Evolutionary conservation across 2,888 invertebrate genomes (phyloP), one percentile per base, ranked within the genome.

Genomic region (Drosophila mimetica): DNA sequence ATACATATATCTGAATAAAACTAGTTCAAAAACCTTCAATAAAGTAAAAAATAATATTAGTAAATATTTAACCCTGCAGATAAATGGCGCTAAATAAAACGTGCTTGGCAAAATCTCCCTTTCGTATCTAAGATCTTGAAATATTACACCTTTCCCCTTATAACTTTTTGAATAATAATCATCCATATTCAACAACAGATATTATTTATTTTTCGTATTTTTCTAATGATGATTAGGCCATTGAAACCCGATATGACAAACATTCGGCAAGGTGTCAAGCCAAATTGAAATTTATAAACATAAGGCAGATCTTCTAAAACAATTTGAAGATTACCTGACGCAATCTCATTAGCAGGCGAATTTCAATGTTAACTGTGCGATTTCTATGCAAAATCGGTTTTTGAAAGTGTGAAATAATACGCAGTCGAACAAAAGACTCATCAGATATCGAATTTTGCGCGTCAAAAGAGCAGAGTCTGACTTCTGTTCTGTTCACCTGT

Each of bases 321-420:
- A 50, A 51, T 61, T 60, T 64, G 16, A n/a, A 25, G 61, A 42
- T 63, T 34, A 48, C 34, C 48, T 8, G 14, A 16, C 8, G 42
- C 32, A 42, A 42, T 28, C 34, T 18, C 32, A 59, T 59, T 42
- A 42, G 54, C 14, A 14, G 55, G 46, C 36, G 28, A 34, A 63
- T 47, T 52, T 65, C 32, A 52, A 44, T 60, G 63, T 22, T 63
- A 61, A 51, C 18, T 44, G 9, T 3, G 36, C n/a, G 8, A 65
- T 67, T 66, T 37, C 36, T 39, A 57, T 67, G 55, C 50, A 25
- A 44, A 41, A 47, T 57, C 39, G 30, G 8, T 39, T 51, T 30
- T 18, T 39, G 11, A 53, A 53, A 53, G 59, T 59, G 42, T 51
- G 48, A 69, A 44, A 16, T 39, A 34, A 63, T 30, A 37, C 30